Evolutionary conservation across 2,888 invertebrate species (phyloP), one percentile per base, ranked within the genome.

Genomic region (Eustalomyia histrio): DNA sequence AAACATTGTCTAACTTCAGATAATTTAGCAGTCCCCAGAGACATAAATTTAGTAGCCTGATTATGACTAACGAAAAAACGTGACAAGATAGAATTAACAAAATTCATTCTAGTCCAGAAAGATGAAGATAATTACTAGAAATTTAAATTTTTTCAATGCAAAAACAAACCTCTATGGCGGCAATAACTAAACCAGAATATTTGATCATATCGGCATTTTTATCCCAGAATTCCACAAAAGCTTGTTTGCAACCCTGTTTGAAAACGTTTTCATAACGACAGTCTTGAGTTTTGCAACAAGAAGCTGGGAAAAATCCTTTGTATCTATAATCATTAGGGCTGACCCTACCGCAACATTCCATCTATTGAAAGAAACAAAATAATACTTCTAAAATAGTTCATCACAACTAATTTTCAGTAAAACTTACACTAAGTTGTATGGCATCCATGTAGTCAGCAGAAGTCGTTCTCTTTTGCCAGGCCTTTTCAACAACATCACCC

Each of bases 171-270:
- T 95, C 95, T 87, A 94, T 90, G 83, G 92, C 94, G 68, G 94
- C 95, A 83, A 95, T 92, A 67, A 93, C 94, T 74, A 95, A 92
- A 14, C 94, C 94, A 24, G 94, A 91, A 24, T 93, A 93, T 83
- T 94, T 95, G 72, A 95, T 92, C 35, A 93, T 89, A 73, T 89
- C 90, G 67, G 88, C 88, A 79, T 90, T 89, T 58, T 71, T 86
- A 76, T 89, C 90, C 90, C 90, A 90, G 83, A 87, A 89, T 55
- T 92, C 91, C 83, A 93, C 92, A 69, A 90, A 88, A 33, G 87
- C 85, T 39, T 80, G 78, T 76, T 88, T 89, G 84, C 90, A 90
- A 39, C 90, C 90, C 0, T 73, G 84, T 47, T 82, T 85, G 71
- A 86, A 89, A 65, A 87, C 88, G 14, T 85, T 88, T 68, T 86